Percentiles rank a stretch among this genome's conserved stretches.
phyloP scores from a whole-genome alignment of 2,797 vertebrate genomes.

The Syncerus caffer region DNA sequence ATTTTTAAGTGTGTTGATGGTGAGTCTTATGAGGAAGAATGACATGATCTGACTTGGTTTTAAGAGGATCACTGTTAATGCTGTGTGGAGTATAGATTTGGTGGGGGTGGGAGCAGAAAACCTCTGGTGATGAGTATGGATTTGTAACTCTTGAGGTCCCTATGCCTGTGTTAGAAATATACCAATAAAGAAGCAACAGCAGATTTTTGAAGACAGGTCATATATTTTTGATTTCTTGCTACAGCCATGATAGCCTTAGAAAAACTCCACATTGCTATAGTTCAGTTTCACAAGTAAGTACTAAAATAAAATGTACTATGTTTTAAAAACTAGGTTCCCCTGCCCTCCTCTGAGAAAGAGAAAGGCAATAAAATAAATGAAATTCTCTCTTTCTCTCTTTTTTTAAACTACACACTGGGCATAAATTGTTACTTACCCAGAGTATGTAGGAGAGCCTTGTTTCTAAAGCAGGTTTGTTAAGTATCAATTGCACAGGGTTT shows the following conservation, averaged over 20 bases:
- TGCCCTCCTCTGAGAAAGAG: not conserved
- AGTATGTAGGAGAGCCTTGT: not conserved
- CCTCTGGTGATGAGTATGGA: not conserved
- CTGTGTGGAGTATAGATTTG: not conserved
- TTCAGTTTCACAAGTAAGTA: not conserved
- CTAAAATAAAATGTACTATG: slow-evolving; percentile 7
- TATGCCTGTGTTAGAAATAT: not conserved
- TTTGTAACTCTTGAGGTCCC: not conserved
- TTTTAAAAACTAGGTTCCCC: not conserved
- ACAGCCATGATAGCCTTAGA: not conserved
- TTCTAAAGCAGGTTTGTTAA: not conserved
- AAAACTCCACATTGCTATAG: not conserved
- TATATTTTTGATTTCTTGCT: slow-evolving; percentile 40
- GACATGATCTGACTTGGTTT: not conserved
- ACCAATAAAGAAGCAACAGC: slow-evolving; percentile 26
- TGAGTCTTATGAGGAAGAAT: not conserved
- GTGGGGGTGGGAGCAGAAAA: accelerated
- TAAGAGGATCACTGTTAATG: not conserved
- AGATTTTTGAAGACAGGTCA: slow-evolving; percentile 26
- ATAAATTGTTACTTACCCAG: not conserved
- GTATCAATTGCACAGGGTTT: not conserved
- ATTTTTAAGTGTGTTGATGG: not conserved
- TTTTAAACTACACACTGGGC: not conserved
- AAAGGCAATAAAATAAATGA: slow-evolving; percentile 25
- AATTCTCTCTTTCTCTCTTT: not conserved